Percentiles rank a stretch among this genome's conserved stretches.
phyloP scores from a whole-genome alignment of 2,888 invertebrate species.

The Diabrotica balteata region DNA sequence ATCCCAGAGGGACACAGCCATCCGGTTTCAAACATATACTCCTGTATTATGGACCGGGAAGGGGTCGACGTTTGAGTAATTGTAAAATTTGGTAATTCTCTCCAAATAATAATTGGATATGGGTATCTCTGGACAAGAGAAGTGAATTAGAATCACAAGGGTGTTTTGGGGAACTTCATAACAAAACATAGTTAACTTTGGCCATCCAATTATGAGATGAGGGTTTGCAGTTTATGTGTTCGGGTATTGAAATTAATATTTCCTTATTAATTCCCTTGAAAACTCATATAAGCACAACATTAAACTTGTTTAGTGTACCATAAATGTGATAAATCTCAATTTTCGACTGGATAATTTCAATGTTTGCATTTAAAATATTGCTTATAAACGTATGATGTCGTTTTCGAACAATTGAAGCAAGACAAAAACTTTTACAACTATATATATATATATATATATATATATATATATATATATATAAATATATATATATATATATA shows the following conservation, averaged over 20 bases:
- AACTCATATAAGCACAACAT: too few species aligned
- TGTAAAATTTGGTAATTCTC: constrained; percentile 14
- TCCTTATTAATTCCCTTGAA: background rate
- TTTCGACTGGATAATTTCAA: too few species aligned
- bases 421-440: too few species aligned
- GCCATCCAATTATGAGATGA: constrained; percentile 12
- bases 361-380: too few species aligned
- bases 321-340: too few species aligned
- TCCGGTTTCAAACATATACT: constrained; percentile 13
- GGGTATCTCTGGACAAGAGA: constrained; percentile 14
- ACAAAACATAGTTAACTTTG: constrained; percentile 14
- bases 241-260: background rate
- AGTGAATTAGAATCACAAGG: constrained; percentile 18
- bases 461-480: too few species aligned
- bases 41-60: background rate
- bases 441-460: too few species aligned
- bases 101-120: constrained; percentile 21
- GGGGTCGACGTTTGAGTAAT: constrained; percentile 9
- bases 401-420: too few species aligned
- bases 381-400: too few species aligned
- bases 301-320: too few species aligned
- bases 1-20: constrained; percentile 12
- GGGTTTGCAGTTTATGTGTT: background rate
- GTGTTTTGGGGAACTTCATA: constrained; percentile 15
- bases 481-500: too few species aligned